Base-by-base conservation (phyloP, 2,888 invertebrate species). In the Cordilura impudica region DNA sequence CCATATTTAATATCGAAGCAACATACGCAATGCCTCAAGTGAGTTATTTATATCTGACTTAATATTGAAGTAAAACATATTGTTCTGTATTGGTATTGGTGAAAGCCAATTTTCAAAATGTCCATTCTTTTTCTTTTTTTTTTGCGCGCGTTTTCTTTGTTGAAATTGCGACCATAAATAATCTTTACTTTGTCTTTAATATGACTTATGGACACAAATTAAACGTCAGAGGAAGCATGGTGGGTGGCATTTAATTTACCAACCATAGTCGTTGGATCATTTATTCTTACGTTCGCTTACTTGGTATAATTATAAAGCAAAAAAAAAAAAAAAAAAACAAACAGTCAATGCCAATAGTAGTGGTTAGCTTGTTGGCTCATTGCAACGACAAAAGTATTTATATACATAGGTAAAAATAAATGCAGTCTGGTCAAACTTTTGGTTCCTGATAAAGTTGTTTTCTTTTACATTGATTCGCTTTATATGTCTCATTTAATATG, bases 141-240 rank as follows among this genome's bases (percentile, higher is more conserved):
- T 69, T n/a, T 69, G 67, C 66, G 49, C 60, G 60, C 60, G 54
- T 54, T 67, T 51, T 45, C 10, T 51, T 71, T 73, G 78, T 67
- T 43, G 67, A 79, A 76, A 70, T 74, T 78, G 29, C 61, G 51
- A 54, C 69, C 76, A 81, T 82, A 81, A 81, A 83, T 82, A 78
- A 80, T 80, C 69, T 81, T 82, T 78, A 63, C 77, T 66, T 74
- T 67, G 81, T 75, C 82, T 83, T 83, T 78, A 82, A 81, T 77
- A 78, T 82, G 81, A 81, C 80, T 82, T 80, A 81, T 83, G 78
- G 80, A 81, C 81, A 81, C 78, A 81, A 82, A 82, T 82, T 82
- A 79, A 81, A 81, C 80, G 81, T 72, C 74, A 81, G 72, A 74
- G 61, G 21, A 60, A 6, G 53, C 65, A 53, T 66, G 35, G 65